Base-by-base conservation (phyloP, 2,113 vertebrate species). In the western clawed frog (Xenopus tropicalis) region DNA sequence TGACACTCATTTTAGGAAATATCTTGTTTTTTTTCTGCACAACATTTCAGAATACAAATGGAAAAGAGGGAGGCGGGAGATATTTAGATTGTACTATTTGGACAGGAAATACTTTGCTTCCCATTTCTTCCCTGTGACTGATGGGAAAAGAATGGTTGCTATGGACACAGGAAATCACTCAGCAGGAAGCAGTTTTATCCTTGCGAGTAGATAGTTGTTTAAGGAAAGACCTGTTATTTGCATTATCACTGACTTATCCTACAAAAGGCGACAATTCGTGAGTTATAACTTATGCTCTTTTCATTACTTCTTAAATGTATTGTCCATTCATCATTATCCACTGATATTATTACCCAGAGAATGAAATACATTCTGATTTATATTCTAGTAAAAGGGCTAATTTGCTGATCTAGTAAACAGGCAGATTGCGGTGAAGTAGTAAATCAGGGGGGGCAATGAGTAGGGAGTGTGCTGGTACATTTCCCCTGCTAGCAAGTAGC, bases 121-220 rank as follows among this genome's bases (percentile, higher is more conserved):
- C 85, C 79, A 84, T 56, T 77, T 71, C 83, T 79, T 85, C 80
- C 77, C 81, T 78, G 71, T 80, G 24, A 81, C 70, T 79, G 74
- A 86, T 78, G 82, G 79, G 82, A 77, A 83, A 81, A 87, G 72
- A 83, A 80, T 78, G 70, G 89, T 93, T 92, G 77, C 87, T 86
- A 92, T 90, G 90, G 91, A 91, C 88, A 90, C 91, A 93, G 92
- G 92, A 93, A 93, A 91, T 71, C 70, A 79, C 82, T 83, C 77
- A 84, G 85, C 88, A 88, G 91, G 92, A 92, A 90, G 85, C 74
- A 79, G 85, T 79, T 87, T 89, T 86, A 91, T 91, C 88, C 87
- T 48, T 83, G 83, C 83, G 86, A 87, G 80, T 80, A 79, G 89
- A 83, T 85, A 80, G 87, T 73, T 89, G 85, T 87, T 79, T 78